phyloP scores from a whole-genome alignment of 2,797 vertebrate species.

The Poeciliopsis infans region DNA sequence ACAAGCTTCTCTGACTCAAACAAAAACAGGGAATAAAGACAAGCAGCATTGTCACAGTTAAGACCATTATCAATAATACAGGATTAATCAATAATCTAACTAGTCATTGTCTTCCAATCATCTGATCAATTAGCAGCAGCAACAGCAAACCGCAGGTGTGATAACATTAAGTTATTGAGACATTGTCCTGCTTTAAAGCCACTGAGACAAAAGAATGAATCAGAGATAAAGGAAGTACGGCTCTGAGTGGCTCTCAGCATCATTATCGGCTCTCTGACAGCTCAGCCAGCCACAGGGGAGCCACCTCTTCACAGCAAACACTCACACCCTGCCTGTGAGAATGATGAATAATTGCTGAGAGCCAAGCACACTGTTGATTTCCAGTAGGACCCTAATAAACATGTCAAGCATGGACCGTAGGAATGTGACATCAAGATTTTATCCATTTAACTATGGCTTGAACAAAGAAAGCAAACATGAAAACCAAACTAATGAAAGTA shows the following conservation, averaged over 20 bases:
- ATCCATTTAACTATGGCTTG: not conserved
- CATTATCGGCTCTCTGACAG: conserved; percentile 53
- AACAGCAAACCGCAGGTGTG: not conserved
- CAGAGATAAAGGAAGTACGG: conserved; percentile 10
- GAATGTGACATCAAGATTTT: not conserved
- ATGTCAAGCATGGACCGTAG: not conserved
- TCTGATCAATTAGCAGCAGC: not conserved
- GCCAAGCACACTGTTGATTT: conserved; percentile 51
- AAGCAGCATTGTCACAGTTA: not conserved
- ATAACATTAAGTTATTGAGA: conserved; percentile 6
- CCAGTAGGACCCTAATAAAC: conserved; percentile 17
- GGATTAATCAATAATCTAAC: not conserved
- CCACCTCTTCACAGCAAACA: conserved; percentile 23
- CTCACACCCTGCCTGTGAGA: conserved; percentile 1
- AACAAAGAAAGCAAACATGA: not conserved
- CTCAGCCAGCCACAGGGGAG: conserved; percentile 39
- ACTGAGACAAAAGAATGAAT: conserved; percentile 39
- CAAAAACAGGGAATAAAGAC: not conserved
- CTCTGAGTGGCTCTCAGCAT: conserved; percentile 28
- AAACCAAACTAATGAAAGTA: not conserved
- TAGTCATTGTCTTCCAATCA: conserved; percentile 19
- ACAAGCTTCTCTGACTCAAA: not conserved
- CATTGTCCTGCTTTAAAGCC: conserved; percentile 9
- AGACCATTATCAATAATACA: not conserved
- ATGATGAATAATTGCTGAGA: conserved; percentile 58